Evolutionary conservation across 1,140 invertebrate genomes (phyloP).

Genomic region (Euglossa dilemma): DNA sequence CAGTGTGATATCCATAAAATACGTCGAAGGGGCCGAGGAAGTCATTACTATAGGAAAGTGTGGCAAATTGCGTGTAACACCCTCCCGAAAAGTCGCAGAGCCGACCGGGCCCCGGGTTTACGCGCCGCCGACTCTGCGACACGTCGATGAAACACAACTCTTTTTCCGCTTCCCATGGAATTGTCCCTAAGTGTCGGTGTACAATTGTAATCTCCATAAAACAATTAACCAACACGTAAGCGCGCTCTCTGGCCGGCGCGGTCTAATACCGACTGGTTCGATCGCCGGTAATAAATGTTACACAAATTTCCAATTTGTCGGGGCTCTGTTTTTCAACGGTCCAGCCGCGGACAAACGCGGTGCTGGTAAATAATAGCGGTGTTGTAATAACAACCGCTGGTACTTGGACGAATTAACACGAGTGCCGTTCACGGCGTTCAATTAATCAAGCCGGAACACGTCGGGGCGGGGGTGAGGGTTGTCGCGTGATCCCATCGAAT

Average conservation of each 20-base stretch:
- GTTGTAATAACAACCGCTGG: constrained; percentile 12
- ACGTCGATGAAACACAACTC: constrained; percentile 12
- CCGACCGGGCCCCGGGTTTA: constrained; percentile 27
- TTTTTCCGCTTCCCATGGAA: constrained; percentile 1
- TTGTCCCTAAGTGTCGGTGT: too few species aligned
- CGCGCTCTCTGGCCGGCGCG: not conserved
- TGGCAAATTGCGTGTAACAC: constrained; percentile 79
- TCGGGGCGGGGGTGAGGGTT: not conserved
- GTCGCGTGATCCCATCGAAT: constrained; percentile 12
- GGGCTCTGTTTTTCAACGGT: constrained; percentile 3
- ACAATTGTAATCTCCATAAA: not conserved
- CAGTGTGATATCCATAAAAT: constrained; percentile 73
- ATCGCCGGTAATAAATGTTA: not conserved
- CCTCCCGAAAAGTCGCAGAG: constrained; percentile 49
- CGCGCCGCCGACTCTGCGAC: constrained; percentile 9
- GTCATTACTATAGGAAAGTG: constrained; percentile 75
- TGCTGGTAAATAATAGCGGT: not conserved
- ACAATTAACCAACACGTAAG: not conserved
- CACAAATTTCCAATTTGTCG: constrained; percentile 23
- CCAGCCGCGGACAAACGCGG: too few species aligned
- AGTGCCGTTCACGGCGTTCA: constrained; percentile 10
- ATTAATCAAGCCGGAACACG: constrained; percentile 20
- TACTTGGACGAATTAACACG: constrained; percentile 31
- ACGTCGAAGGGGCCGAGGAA: constrained; percentile 68
- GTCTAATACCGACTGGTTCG: not conserved